Base-by-base conservation (phyloP, 1,140 invertebrate genomes). In the Plutomurus gul region DNA sequence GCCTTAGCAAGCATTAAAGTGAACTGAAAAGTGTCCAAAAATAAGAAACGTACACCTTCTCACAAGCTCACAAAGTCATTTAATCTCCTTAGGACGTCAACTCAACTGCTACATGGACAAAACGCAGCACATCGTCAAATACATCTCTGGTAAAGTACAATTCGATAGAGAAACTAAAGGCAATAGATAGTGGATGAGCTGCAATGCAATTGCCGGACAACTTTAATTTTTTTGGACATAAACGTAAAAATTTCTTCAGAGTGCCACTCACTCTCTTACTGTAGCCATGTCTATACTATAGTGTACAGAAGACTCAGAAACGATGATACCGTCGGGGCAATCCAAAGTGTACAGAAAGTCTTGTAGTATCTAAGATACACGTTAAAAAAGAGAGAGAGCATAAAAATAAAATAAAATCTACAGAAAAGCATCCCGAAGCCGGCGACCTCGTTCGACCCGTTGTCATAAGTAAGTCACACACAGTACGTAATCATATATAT, bases 51-150 rank as follows among this genome's bases (percentile, higher is more conserved):
- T 72, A 74, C 72, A 74, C 40, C 70, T 43, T 43, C 25, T 47
- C 27, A 33, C 39, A 47, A 74, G 70, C 36, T 40, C 72, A 49
- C 39, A 46, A 39, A 74, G 22, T 74, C 72, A 74, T 74, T 74
- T 74, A 74, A 74, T 74, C 72, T 47, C 72, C 27, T 74, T 43
- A 74, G 39, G 72, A 49, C 39, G 72, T 74, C 72, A 39, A 33
- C 70, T 72, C 16, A n/a, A 65, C 56, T 33, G 43, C n/a, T 20
- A 18, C 56, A 30, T 25, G 30, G 7, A 65, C 30, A 65, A 13
- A 65, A 65, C 27, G 36, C 36, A 18, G 43, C n/a, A 47, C 20
- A 47, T 47, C n/a, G n/a, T 47, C n/a, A 47, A 47, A 47, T 20
- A 47, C n/a, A 18, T 20, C 43, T 65, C 30, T 65, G 20, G 20